Conservation (phyloP, 2,797 vertebrate genomes). For the Liasis olivaceus region DNA sequence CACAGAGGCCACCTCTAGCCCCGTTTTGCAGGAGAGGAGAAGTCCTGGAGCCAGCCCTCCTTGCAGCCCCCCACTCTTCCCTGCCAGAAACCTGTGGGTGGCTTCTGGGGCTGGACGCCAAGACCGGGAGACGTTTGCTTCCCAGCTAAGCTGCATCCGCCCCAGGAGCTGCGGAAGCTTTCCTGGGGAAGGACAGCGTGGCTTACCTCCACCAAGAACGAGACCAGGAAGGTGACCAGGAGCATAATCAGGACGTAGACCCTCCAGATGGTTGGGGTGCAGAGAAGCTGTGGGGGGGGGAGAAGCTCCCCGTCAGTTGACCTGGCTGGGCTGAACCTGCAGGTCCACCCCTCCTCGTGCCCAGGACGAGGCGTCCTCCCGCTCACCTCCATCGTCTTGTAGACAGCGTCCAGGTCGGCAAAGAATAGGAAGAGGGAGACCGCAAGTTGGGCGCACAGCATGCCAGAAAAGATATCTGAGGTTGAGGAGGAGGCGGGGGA, state of each 20-base stretch:
- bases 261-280: conserved; percentile 69
- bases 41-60: too few relatives aligned
- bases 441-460: conserved; percentile 65
- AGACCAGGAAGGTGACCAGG: conserved; percentile 61
- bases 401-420: conserved; percentile 56
- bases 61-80: neutral
- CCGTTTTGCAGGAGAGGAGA: neutral
- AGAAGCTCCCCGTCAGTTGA: neutral
- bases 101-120: neutral
- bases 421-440: conserved; percentile 71
- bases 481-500: conserved; percentile 26
- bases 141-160: neutral
- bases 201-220: conserved; percentile 72
- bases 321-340: neutral
- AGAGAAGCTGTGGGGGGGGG: conserved; percentile 67
- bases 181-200: neutral
- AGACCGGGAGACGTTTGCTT: neutral
- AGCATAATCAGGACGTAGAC: conserved; percentile 63
- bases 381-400: conserved; percentile 67
- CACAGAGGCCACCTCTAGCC: too few relatives aligned
- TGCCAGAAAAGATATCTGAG: conserved; percentile 68
- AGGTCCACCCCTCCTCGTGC: too few relatives aligned
- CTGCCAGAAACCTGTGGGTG: neutral
- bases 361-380: fast-evolving
- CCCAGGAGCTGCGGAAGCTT: neutral